Conservation (phyloP, 2,888 invertebrate genomes). For the Nemoura dubitans region DNA sequence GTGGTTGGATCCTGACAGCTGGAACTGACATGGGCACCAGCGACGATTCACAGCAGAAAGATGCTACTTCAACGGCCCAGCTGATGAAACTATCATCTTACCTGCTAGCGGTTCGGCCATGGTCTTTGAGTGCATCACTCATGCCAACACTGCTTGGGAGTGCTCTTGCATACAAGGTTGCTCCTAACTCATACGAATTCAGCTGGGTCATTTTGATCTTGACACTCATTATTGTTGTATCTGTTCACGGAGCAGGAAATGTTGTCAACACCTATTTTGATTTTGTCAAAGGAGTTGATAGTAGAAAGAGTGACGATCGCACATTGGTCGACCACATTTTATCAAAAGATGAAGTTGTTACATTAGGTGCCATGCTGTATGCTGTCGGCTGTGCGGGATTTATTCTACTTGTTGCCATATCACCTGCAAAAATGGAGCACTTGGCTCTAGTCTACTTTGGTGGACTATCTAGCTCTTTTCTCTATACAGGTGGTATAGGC, state of each 20-base stretch:
- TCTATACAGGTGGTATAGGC: conserved; percentile 97
- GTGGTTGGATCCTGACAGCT: neutral
- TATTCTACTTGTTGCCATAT: conserved; percentile 77
- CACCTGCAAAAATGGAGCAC: conserved; percentile 94
- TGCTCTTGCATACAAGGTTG: conserved; percentile 83
- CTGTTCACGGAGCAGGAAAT: conserved; percentile 96
- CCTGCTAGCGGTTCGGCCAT: conserved; percentile 87
- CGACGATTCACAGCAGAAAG: neutral
- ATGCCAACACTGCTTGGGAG: conserved; percentile 92
- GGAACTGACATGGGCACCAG: neutral
- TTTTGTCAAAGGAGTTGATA: conserved; percentile 93
- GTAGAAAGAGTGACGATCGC: conserved; percentile 91
- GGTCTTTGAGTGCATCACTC: conserved; percentile 92
- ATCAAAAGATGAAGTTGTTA: conserved; percentile 83
- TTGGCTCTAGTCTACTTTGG: conserved; percentile 94
- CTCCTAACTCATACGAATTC: conserved; percentile 72
- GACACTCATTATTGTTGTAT: conserved; percentile 86
- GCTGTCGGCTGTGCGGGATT: conserved; percentile 87
- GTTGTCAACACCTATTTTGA: conserved; percentile 97
- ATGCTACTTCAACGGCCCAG: conserved; percentile 58
- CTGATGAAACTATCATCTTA: conserved; percentile 90
- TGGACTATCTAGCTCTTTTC: conserved; percentile 91
- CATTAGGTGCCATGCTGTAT: conserved; percentile 88
- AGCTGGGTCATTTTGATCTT: conserved; percentile 81
- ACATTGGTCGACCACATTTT: conserved; percentile 94